Evolutionary conservation across 2,113 vertebrate genomes (phyloP), one percentile per base, ranked within the genome.

Genomic region (Chionodraco myersi): DNA sequence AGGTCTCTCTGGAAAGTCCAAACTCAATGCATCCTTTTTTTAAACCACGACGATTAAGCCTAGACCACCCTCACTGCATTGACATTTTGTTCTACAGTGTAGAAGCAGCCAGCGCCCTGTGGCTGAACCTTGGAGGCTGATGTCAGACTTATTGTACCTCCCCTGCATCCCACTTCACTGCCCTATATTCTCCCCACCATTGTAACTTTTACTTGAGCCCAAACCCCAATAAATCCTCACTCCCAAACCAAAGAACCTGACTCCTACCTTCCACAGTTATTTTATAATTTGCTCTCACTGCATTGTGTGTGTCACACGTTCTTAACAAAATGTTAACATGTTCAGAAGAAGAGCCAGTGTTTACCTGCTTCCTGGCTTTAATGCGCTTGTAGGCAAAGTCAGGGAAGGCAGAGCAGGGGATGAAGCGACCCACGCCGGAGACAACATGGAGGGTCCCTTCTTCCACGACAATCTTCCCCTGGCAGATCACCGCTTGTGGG

Each of bases 371-470:
- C 90, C 98, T 95, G 91, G 98, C 97, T 92, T 99, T 99, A 83
- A 99, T 94, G 34, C 98, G 96, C 93, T 99, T 99, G 92, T 99
- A 99, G 78, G 98, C 96, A 2, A 96, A 97, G 92, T 99, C 98
- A 0, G 98, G 95, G 91, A 95, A 99, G 1, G 97, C 95, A 79
- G 95, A 84, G 92, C 97, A 96, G 83, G 97, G 96, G 71, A 98
- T 96, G 92, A 97, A 99, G 88, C 96, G 98, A 3, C 98, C 98
- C 0, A 94, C 95, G 6, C 98, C 98, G 34, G 96, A 94, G 62
- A 94, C 96, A 88, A 94, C 95, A 0, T 98, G 97, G 82, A 99
- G 94, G 83, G 95, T 98, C 66, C 96, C 96, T 0, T 99, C 98
- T 73, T 99, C 98, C 94, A 99, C 90, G 86, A 98, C 95, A 63